Conservation (phyloP, 2,113 vertebrate genomes). For the Synodontis membranacea region DNA sequence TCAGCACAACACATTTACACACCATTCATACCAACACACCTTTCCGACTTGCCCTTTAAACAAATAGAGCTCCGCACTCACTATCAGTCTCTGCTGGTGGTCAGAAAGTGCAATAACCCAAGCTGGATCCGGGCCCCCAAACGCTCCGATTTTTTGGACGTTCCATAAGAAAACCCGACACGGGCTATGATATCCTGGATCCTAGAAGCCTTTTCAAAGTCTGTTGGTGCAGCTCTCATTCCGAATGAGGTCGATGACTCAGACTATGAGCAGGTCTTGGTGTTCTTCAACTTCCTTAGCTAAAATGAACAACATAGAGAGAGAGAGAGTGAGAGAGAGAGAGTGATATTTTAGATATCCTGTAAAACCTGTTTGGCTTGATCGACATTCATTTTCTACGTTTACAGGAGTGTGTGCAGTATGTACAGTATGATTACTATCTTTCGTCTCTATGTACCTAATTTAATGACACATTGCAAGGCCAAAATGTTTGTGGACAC, state of each 20-base stretch:
- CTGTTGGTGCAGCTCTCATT: not conserved
- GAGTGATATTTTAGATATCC: not conserved
- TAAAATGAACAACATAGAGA: not conserved
- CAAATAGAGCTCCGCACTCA: not conserved
- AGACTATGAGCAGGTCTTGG: constrained; percentile 30
- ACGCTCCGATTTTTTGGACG: not conserved
- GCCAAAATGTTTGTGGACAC: not conserved
- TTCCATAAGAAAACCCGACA: not conserved
- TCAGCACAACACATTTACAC: constrained; percentile 19
- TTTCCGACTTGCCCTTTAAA: not conserved
- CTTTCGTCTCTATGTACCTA: not conserved
- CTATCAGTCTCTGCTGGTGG: constrained; percentile 4
- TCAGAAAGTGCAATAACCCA: not conserved
- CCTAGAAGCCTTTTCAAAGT: not conserved
- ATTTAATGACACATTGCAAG: not conserved
- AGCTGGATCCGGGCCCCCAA: not conserved
- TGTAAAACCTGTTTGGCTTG: constrained; percentile 1
- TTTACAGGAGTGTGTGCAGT: not conserved
- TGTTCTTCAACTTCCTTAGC: not conserved
- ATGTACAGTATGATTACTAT: not conserved
- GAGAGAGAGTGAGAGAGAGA: constrained; percentile 5
- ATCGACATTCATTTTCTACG: not conserved
- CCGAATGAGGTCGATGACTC: not conserved
- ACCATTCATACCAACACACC: no score
- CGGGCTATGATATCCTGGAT: not conserved